Evolutionary conservation across 2,113 vertebrate species (phyloP).

Genomic region (Xiphias gladius): DNA sequence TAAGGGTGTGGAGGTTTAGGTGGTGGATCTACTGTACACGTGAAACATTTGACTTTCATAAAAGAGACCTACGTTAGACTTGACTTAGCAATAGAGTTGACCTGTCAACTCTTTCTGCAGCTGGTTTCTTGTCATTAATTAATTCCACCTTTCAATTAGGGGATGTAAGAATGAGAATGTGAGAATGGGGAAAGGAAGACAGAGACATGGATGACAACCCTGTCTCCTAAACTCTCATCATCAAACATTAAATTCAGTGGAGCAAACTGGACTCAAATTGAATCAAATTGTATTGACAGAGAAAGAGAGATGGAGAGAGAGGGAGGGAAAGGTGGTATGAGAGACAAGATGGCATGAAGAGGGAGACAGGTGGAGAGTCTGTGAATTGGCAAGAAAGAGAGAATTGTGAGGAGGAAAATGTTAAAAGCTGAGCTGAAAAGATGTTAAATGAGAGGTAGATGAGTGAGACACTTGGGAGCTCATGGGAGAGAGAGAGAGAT

Average conservation of each 20-base stretch:
- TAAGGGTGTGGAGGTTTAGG: too few relatives aligned
- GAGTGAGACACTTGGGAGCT: conserved; percentile 15
- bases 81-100: too few relatives aligned
- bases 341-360: neutral
- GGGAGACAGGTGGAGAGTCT: neutral
- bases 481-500: neutral
- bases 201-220: too few relatives aligned
- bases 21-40: too few relatives aligned
- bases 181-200: too few relatives aligned
- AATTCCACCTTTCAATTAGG: too few relatives aligned
- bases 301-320: neutral
- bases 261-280: neutral
- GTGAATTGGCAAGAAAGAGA: neutral
- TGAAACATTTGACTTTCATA: too few relatives aligned
- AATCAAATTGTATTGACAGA: conserved; percentile 19
- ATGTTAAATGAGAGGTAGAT: conserved; percentile 38
- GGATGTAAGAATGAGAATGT: too few relatives aligned
- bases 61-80: too few relatives aligned
- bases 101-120: too few relatives aligned
- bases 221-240: neutral
- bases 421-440: conserved; percentile 5
- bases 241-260: neutral
- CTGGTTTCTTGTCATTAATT: too few relatives aligned
- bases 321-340: too few relatives aligned
- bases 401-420: conserved; percentile 13